phyloP scores from a whole-genome alignment of 23 tunicate genomes.

The Oikopleura albicans region DNA sequence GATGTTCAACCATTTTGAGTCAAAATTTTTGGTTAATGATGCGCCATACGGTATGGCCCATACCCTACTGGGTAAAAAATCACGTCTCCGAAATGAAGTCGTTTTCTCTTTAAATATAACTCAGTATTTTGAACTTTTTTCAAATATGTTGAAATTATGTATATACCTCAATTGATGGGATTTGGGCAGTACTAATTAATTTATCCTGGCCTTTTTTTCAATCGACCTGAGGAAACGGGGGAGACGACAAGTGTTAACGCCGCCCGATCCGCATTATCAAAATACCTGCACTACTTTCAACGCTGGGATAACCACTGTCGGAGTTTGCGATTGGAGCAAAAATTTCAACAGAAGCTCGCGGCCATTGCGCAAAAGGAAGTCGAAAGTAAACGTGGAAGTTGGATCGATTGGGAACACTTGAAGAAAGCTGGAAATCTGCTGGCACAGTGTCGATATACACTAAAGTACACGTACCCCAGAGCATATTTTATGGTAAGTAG shows the following conservation, averaged over 20 bases:
- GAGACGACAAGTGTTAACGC: not conserved
- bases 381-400: constrained; percentile 42
- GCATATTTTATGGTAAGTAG: constrained; percentile 41
- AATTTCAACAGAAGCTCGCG: constrained; percentile 21
- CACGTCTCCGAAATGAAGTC: too few relatives aligned
- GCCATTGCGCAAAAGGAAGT: constrained; percentile 60
- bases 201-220: too few relatives aligned
- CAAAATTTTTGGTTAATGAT: too few relatives aligned
- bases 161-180: too few relatives aligned
- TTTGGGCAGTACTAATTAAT: too few relatives aligned
- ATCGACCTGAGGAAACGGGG: not conserved
- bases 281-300: not conserved
- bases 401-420: constrained; percentile 94
- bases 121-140: too few relatives aligned
- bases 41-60: too few relatives aligned
- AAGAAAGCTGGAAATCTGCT: constrained; percentile 62
- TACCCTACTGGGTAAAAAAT: too few relatives aligned
- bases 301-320: constrained; percentile 87
- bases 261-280: not conserved
- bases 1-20: too few relatives aligned
- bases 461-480: constrained; percentile 62
- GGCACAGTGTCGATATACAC: constrained; percentile 68
- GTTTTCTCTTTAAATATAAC: too few relatives aligned
- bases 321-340: constrained; percentile 21
- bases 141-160: too few relatives aligned